Conservation (phyloP, 53 echinoderm and acorn worm species). For the Hippasteria phrygiana region DNA sequence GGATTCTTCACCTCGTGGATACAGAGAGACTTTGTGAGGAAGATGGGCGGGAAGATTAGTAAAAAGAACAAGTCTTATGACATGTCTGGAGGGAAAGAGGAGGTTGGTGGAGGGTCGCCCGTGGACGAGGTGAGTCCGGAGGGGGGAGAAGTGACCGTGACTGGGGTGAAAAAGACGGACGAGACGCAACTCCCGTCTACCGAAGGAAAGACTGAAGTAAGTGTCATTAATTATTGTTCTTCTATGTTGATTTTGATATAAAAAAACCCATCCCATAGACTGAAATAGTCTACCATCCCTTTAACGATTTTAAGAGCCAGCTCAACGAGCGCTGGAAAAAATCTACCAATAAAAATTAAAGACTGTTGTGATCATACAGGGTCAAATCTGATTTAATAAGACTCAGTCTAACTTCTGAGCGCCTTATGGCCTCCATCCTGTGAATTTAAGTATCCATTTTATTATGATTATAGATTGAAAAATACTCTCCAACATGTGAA, state of each 20-base stretch:
- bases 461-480: too few species aligned
- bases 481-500: too few species aligned
- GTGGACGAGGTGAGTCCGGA: constrained; percentile 38
- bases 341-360: too few species aligned
- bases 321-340: too few species aligned
- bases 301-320: too few species aligned
- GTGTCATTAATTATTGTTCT: neutral
- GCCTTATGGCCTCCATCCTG: too few species aligned
- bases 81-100: constrained; percentile 42
- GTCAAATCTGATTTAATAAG: too few species aligned
- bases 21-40: neutral
- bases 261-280: too few species aligned
- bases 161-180: constrained; percentile 50
- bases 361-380: too few species aligned
- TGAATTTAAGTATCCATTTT: too few species aligned
- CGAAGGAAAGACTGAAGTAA: neutral
- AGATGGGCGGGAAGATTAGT: constrained; percentile 65
- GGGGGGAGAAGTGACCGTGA: constrained; percentile 58
- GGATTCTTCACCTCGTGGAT: constrained; percentile 1
- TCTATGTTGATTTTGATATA: neutral
- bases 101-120: constrained; percentile 48
- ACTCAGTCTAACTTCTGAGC: too few species aligned
- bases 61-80: constrained; percentile 69
- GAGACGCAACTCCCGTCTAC: neutral
- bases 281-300: too few species aligned